These are phyloP conservation scores for Apamea anceps DNA, from an alignment of 2,888 invertebrate genomes.

Conservation along the genomic window DNA sequence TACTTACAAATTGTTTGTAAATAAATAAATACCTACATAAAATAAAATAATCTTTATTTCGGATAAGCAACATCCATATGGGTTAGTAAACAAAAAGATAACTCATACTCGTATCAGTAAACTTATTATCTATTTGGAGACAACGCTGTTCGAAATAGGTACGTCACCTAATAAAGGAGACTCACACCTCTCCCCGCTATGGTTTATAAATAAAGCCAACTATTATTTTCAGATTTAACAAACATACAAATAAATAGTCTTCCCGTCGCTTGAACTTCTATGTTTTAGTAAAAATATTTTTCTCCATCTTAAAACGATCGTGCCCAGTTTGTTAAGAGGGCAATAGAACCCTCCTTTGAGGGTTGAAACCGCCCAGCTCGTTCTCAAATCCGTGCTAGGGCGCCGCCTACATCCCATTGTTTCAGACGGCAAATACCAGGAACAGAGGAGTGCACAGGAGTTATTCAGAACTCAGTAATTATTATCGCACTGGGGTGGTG, in stretches of 20 bases:
- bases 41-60: no score
- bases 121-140: no score
- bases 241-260: not conserved
- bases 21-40: no score
- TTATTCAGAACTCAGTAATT: slow-evolving; percentile 52
- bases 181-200: no score
- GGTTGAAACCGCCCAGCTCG: slow-evolving; percentile 72
- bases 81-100: no score
- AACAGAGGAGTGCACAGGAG: slow-evolving; percentile 75
- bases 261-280: no score
- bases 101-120: no score
- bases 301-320: not conserved
- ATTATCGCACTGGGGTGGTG: slow-evolving; percentile 64
- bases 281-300: no score
- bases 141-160: no score
- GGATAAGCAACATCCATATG: no score
- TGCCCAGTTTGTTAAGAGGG: slow-evolving; percentile 10
- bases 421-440: slow-evolving; percentile 83
- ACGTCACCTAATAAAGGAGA: no score
- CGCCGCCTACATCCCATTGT: slow-evolving; percentile 89
- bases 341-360: slow-evolving; percentile 29
- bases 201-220: not conserved
- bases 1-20: not conserved
- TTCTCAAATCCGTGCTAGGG: slow-evolving; percentile 67
- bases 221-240: not conserved